Conservation (phyloP, 2,797 vertebrate genomes). For the Arctocebus calabarensis region DNA sequence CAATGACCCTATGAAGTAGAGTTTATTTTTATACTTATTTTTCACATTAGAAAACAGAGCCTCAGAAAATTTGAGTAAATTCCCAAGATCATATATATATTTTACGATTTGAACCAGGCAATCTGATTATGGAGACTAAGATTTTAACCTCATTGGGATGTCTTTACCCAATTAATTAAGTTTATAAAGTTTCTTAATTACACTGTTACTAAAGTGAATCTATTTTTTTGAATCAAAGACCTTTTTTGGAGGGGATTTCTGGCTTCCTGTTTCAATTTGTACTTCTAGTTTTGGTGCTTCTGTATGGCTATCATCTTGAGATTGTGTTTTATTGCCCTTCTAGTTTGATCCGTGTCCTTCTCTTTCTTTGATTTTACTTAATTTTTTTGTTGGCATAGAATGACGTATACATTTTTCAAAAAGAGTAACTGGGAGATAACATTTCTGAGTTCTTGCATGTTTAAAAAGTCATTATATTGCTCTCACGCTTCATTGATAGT, state of each 20-base stretch:
- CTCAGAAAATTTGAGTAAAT: neutral
- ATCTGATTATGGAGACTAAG: neutral
- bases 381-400: neutral
- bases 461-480: neutral
- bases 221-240: neutral
- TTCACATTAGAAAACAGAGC: slow-evolving; percentile 32
- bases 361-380: neutral
- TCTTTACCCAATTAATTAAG: neutral
- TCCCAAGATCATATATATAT: neutral
- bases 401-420: neutral
- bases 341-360: neutral
- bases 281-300: neutral
- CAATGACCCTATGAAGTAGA: neutral
- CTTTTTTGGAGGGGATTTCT: neutral
- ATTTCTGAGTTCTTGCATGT: slow-evolving; percentile 23
- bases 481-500: neutral
- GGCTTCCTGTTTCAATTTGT: neutral
- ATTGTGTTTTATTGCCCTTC: slow-evolving; percentile 16
- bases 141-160: neutral
- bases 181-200: slow-evolving; percentile 2
- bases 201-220: neutral
- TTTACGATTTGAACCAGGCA: neutral
- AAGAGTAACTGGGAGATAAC: neutral
- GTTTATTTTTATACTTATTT: slow-evolving; percentile 39
- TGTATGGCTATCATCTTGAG: neutral